Evolutionary conservation across 2,113 vertebrate genomes (phyloP).

Genomic region (Triplophysa dalaica): DNA sequence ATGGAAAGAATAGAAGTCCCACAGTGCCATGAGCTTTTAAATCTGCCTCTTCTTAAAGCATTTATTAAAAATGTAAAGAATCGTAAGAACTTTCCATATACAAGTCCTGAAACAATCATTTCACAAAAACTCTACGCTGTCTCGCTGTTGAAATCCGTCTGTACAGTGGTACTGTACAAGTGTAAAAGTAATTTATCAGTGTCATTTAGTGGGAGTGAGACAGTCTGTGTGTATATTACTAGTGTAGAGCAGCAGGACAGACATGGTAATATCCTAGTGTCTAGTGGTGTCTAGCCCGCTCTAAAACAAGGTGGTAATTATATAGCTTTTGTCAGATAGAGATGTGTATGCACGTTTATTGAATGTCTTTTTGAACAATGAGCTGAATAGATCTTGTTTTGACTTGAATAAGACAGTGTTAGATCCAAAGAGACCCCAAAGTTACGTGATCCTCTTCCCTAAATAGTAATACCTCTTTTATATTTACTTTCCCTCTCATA

Average conservation of each 20-base stretch:
- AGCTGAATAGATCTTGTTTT: conserved; percentile 15
- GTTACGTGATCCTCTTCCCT: not conserved
- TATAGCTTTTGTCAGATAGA: conserved; percentile 33
- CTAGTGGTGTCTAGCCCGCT: conserved; percentile 26
- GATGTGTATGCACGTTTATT: conserved; percentile 18
- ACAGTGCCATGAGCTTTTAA: too few relatives aligned
- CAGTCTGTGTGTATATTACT: conserved; percentile 10
- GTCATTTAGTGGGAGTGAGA: not conserved
- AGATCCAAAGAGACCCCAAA: not conserved
- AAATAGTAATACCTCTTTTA: not conserved
- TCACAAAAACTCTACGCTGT: too few relatives aligned
- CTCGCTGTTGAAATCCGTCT: too few relatives aligned
- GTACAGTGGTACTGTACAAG: not conserved
- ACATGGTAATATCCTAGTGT: conserved; percentile 41
- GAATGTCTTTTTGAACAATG: conserved; percentile 9
- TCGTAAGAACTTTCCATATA: too few relatives aligned
- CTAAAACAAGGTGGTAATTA: conserved; percentile 43
- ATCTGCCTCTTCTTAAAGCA: too few relatives aligned
- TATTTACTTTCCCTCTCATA: conserved; percentile 27
- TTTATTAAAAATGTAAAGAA: too few relatives aligned
- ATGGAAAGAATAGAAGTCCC: too few relatives aligned
- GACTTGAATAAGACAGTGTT: not conserved
- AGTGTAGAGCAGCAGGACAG: not conserved
- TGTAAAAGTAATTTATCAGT: not conserved
- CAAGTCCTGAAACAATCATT: too few relatives aligned